phyloP scores from a whole-genome alignment of 2,888 invertebrate genomes.

The Polydrusus pterygomalis region DNA sequence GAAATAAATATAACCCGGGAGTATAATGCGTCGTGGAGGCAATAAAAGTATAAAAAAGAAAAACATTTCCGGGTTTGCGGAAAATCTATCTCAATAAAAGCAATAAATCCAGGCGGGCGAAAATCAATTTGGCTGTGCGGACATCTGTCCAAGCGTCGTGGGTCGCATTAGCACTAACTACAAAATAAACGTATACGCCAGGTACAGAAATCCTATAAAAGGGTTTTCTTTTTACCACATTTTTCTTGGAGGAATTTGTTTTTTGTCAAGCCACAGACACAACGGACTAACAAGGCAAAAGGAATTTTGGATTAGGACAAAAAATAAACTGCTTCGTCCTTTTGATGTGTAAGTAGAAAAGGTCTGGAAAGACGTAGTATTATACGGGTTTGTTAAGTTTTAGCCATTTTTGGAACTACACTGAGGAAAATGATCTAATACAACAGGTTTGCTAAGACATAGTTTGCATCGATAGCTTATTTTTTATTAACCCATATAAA shows the following conservation, averaged over 20 bases:
- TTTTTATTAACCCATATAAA: too few species aligned
- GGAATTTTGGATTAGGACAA: not conserved
- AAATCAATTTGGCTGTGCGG: conserved; percentile 67
- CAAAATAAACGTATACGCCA: conserved; percentile 45
- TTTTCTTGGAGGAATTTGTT: conserved; percentile 8
- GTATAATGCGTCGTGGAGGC: conserved; percentile 57
- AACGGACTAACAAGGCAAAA: not conserved
- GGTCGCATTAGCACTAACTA: conserved; percentile 52
- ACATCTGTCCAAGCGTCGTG: conserved; percentile 63
- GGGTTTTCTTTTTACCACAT: conserved; percentile 34
- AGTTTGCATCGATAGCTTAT: too few species aligned
- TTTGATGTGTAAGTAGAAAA: not conserved
- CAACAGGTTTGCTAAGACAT: too few species aligned
- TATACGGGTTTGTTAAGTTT: too few species aligned
- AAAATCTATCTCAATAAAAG: conserved; percentile 70
- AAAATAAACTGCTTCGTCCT: not conserved
- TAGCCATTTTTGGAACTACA: too few species aligned
- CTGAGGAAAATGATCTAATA: too few species aligned
- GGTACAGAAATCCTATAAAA: conserved; percentile 37
- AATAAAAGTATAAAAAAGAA: conserved; percentile 58
- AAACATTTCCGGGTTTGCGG: conserved; percentile 52
- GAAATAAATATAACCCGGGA: conserved; percentile 64
- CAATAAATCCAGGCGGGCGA: conserved; percentile 68
- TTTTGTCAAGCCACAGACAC: conserved; percentile 13
- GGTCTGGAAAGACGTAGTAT: too few species aligned